Percentiles rank a stretch among this genome's conserved stretches.
These are phyloP conservation scores for Herpetotheres cachinnans DNA, from an alignment of 2,113 vertebrate species.

Conservation along the genomic window DNA sequence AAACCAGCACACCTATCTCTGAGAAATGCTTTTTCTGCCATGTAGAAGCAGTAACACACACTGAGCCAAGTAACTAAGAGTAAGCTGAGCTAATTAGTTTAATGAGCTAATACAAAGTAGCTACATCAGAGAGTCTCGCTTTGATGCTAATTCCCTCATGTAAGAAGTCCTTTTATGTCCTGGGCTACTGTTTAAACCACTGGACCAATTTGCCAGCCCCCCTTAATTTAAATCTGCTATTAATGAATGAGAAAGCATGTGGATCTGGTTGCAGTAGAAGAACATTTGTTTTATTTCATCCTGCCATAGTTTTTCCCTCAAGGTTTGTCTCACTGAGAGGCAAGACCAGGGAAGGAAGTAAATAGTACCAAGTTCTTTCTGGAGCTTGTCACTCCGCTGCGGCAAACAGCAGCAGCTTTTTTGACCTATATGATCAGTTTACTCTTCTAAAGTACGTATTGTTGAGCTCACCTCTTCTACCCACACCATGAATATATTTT, in stretches of 20 bases:
- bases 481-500: not conserved
- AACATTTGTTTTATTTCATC: not conserved
- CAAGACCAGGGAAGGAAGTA: not conserved
- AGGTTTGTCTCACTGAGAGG: not conserved
- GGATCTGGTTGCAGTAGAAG: not conserved
- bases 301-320: not conserved
- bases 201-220: slow-evolving; percentile 11
- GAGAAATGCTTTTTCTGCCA: not conserved
- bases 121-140: not conserved
- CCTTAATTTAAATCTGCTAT: not conserved
- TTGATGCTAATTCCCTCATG: slow-evolving; percentile 46
- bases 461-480: accelerated
- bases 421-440: not conserved
- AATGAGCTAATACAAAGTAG: slow-evolving; percentile 34
- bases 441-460: not conserved
- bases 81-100: slow-evolving; percentile 34
- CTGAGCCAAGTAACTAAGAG: not conserved
- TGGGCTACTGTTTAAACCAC: not conserved
- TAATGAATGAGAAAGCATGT: not conserved
- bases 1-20: not conserved
- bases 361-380: not conserved
- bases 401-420: not conserved
- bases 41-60: not conserved
- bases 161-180: slow-evolving; percentile 43
- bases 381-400: not conserved